Evolutionary conservation across 2,888 invertebrate species (phyloP).

Genomic region (Heliothis peltigera): DNA sequence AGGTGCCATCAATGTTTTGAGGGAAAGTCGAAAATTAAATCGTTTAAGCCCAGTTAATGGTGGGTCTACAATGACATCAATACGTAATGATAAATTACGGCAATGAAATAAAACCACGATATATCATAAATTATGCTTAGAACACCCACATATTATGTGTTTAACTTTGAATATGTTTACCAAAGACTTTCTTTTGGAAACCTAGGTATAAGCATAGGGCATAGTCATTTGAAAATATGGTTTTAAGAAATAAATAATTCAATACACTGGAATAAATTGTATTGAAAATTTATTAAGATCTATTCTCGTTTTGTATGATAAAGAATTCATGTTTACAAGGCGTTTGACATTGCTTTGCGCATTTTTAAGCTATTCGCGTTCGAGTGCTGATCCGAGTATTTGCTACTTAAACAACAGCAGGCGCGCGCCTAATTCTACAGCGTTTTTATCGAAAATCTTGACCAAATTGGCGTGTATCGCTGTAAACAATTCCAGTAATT

Average conservation of each 20-base stretch:
- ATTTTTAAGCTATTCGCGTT: constrained; percentile 26
- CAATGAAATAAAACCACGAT: constrained; percentile 62
- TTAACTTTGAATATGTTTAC: constrained; percentile 39
- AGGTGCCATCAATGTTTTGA: constrained; percentile 82
- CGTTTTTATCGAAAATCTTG: constrained; percentile 65
- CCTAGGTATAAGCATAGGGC: too few relatives aligned
- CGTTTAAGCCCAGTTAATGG: constrained; percentile 85
- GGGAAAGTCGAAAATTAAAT: constrained; percentile 87
- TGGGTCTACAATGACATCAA: constrained; percentile 74
- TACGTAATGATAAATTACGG: constrained; percentile 76
- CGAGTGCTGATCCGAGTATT: constrained; percentile 40
- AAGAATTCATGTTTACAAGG: constrained; percentile 5
- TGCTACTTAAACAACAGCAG: constrained; percentile 63
- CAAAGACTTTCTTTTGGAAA: constrained; percentile 7
- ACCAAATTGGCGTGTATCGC: constrained; percentile 71
- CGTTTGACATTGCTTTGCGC: constrained; percentile 6
- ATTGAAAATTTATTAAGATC: not conserved
- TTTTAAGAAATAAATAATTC: not conserved
- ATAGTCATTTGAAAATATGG: too few relatives aligned
- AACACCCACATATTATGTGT: constrained; percentile 54
- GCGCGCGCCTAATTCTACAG: constrained; percentile 60
- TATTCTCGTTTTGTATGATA: constrained; percentile 1
- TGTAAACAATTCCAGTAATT: constrained; percentile 83
- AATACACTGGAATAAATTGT: not conserved
- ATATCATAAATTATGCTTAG: constrained; percentile 63